These are phyloP conservation scores for Acronicta psi DNA, from an alignment of 2,888 invertebrate genomes.

Conservation along the genomic window DNA sequence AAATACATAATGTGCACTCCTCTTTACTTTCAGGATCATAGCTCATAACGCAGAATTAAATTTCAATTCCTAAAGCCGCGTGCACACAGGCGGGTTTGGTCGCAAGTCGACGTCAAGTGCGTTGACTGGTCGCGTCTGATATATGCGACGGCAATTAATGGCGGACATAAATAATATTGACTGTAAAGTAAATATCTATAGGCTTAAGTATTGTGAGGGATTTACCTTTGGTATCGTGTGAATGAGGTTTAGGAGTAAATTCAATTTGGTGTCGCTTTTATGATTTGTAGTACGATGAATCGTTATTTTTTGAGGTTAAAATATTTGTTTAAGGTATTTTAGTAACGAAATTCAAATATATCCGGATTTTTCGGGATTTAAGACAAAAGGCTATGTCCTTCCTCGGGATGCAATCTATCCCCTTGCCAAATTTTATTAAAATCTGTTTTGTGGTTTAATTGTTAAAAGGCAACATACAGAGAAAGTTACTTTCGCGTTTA, in stretches of 20 bases:
- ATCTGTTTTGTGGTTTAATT: too few relatives aligned
- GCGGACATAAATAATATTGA: constrained; percentile 68
- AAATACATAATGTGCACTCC: constrained; percentile 50
- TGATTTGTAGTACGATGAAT: neutral
- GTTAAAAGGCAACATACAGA: too few relatives aligned
- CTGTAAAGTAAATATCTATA: constrained; percentile 58
- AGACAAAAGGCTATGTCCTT: too few relatives aligned
- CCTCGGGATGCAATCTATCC: too few relatives aligned
- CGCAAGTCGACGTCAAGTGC: constrained; percentile 62
- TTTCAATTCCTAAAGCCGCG: constrained; percentile 68
- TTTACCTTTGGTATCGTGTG: constrained; percentile 37
- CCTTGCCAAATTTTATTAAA: too few relatives aligned
- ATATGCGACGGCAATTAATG: constrained; percentile 72
- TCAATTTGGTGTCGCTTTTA: constrained; percentile 35
- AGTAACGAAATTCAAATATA: too few relatives aligned
- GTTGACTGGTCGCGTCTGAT: constrained; percentile 66
- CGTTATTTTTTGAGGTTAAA: neutral
- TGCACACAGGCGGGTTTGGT: constrained; percentile 58
- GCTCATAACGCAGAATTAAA: constrained; percentile 67
- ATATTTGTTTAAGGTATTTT: too few relatives aligned
- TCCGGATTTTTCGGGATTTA: too few relatives aligned
- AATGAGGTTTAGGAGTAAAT: constrained; percentile 42
- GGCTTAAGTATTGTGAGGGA: constrained; percentile 40
- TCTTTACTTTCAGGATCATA: constrained; percentile 62
- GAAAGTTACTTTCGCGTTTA: too few relatives aligned